Evolutionary conservation across 2,113 vertebrate species (phyloP), one percentile per base, ranked within the genome.

Genomic region (Myrmecophaga tridactyla): DNA sequence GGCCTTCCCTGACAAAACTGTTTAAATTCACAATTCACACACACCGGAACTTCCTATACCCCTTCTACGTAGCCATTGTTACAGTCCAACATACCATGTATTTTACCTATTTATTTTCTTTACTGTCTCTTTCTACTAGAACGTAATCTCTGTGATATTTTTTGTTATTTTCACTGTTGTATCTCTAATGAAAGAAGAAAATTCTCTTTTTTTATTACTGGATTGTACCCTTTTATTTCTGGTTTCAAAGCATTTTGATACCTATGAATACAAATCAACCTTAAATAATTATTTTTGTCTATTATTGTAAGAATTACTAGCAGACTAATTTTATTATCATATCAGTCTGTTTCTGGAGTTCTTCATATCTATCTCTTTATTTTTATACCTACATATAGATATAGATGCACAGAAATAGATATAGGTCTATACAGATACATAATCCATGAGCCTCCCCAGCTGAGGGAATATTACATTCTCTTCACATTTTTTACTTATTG

Each of bases 201-300:
- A 48, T 7, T 48, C 6, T 48, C 10, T 56, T 41, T n/a, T 39
- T 81, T 69, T 93, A 25, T 77, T 41, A 65, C 3, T 46, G 8
- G 69, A 41, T 86, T 63, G 0, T 75, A 58, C 21, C 34, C 18
- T 20, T 90, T n/a, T n/a, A n/a, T n/a, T 69, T 86, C 48, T 75
- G 23, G 7, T 90, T 88, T 95, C 20, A 69, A 84, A 94, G 62
- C 7, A 58, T 62, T 67, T 92, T 56, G 83, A 63, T 86, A 58
- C 34, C 29, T 85, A 1, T 87, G 76, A 48, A 41, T 10, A 27
- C 12, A 63, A 29, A 4, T 72, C 46, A 12, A 27, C 63, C 77
- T 69, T 86, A 93, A 84, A 48, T 63, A 84, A 43, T 67, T 82
- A 31, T 7, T 95, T 95, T 69, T 6, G 58, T 89, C 39, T 43